Base-by-base conservation (phyloP, 2,888 invertebrate genomes). In the Theretra japonica region DNA sequence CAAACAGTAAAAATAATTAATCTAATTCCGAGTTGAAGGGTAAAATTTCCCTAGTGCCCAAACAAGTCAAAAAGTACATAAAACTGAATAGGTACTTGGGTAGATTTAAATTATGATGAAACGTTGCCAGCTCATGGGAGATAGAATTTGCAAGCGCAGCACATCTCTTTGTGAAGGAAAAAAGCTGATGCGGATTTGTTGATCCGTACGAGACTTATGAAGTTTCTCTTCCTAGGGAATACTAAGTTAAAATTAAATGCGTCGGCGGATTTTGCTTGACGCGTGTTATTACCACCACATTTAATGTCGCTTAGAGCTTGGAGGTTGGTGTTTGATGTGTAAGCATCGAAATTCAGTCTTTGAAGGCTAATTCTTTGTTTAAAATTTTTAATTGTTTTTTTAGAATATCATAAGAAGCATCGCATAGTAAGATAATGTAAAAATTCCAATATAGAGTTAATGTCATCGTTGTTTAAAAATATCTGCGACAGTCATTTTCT, bases 81-180 rank as follows among this genome's bases (percentile, higher is more conserved):
- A 60, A 23, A 60, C n/a, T 30, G 6, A 60, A 59, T 62, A 62
- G 21, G 23, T 70, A 23, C 33, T 33, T 65, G 33, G 30, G 11
- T 19, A 72, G 79, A 78, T 80, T 82, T 78, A 80, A 86, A 82
- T 80, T 77, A 76, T 80, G 83, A 80, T 81, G 83, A 84, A 80
- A 74, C 75, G 78, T 76, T 80, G 81, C 78, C 79, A 79, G 82
- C 79, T 81, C 79, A 77, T 76, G 75, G 77, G 79, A 83, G 71
- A 25, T 58, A 72, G 76, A 85, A 86, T 86, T 80, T 86, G 86
- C 85, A 77, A 80, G 79, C 83, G 76, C 78, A 79, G 81, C 68
- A 72, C 73, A 78, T 78, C 77, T 80, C 83, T 84, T 86, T 85
- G 86, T 80, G 74, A 75, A 79, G 77, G 74, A 75, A 83, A 77